Conservation (phyloP, 92 coral and sea anemone genomes). For the Porites rus region DNA sequence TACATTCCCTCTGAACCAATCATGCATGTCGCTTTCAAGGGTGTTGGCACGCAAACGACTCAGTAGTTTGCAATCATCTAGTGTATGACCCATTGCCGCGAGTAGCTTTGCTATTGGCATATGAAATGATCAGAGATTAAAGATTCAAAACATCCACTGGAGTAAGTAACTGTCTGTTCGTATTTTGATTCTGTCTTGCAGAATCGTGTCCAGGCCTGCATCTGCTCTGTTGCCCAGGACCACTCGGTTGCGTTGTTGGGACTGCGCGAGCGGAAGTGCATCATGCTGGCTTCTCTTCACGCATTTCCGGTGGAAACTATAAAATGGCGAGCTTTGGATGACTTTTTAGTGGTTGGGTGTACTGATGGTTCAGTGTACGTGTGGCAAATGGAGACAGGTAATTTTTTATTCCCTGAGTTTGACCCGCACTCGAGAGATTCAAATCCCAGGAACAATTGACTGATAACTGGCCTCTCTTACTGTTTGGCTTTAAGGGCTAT, state of each 20-base stretch:
- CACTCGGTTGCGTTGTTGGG: slow-evolving; percentile 96
- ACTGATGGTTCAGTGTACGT: slow-evolving; percentile 98
- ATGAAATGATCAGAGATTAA: too few species aligned
- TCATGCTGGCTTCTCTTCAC: slow-evolving; percentile 94
- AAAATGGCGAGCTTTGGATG: slow-evolving; percentile 97
- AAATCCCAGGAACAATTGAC: neutral
- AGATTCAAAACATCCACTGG: too few species aligned
- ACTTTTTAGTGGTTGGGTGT: slow-evolving; percentile 93
- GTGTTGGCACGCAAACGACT: too few species aligned
- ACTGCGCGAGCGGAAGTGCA: slow-evolving; percentile 91
- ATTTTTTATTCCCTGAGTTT: neutral
- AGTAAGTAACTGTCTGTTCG: neutral
- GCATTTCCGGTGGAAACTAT: slow-evolving; percentile 98
- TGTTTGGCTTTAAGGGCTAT: neutral
- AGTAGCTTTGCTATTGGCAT: too few species aligned
- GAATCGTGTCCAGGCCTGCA: slow-evolving; percentile 92
- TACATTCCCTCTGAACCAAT: too few species aligned
- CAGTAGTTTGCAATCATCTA: too few species aligned
- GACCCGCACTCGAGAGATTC: neutral
- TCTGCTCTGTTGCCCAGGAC: slow-evolving; percentile 96
- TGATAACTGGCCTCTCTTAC: neutral
- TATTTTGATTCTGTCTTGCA: slow-evolving; percentile 28
- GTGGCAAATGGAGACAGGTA: slow-evolving; percentile 99
- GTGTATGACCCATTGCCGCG: too few species aligned
- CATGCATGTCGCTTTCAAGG: too few species aligned